Evolutionary conservation across 2,888 invertebrate species (phyloP).

Genomic region (Drosophila neoperkinsi): DNA sequence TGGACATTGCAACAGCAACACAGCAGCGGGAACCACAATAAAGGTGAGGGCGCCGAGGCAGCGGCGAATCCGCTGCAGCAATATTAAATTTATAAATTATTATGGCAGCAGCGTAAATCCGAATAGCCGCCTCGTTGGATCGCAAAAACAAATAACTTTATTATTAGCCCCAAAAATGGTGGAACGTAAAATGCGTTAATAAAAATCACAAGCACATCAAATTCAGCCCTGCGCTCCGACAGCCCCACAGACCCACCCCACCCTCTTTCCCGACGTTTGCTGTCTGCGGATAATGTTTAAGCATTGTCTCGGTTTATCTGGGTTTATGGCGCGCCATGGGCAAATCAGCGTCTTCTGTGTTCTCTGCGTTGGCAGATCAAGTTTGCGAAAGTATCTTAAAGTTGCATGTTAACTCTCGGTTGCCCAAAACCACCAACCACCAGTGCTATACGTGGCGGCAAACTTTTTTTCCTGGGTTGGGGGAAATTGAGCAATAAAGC

Average conservation of each 20-base stretch:
- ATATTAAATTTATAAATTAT: slow-evolving; percentile 76
- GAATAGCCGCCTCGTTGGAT: neutral
- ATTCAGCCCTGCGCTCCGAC: neutral
- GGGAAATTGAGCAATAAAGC: slow-evolving; percentile 75
- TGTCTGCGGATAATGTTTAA: slow-evolving; percentile 55
- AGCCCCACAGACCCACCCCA: neutral
- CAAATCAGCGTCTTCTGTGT: slow-evolving; percentile 29
- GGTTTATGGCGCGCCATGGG: slow-evolving; percentile 56
- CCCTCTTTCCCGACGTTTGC: neutral
- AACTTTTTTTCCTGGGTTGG: slow-evolving; percentile 52
- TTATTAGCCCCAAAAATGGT: slow-evolving; percentile 53
- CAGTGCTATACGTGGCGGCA: slow-evolving; percentile 35
- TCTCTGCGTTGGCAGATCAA: slow-evolving; percentile 49
- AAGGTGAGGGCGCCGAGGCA: slow-evolving; percentile 1
- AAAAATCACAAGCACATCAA: slow-evolving; percentile 71
- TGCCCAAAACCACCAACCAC: slow-evolving; percentile 31
- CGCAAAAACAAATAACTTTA: slow-evolving; percentile 50
- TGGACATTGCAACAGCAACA: slow-evolving; percentile 69
- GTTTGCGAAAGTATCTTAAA: slow-evolving; percentile 71
- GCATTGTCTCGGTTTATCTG: slow-evolving; percentile 70
- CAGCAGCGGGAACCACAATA: slow-evolving; percentile 20
- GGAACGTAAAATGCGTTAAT: slow-evolving; percentile 60
- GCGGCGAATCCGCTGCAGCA: slow-evolving; percentile 25
- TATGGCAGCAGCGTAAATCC: slow-evolving; percentile 32
- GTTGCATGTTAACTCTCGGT: slow-evolving; percentile 75